Percentiles rank a stretch among this genome's conserved stretches.
These are phyloP conservation scores for Ammodramus savannarum DNA, from an alignment of 2,113 vertebrate species.

Conservation along the genomic window DNA sequence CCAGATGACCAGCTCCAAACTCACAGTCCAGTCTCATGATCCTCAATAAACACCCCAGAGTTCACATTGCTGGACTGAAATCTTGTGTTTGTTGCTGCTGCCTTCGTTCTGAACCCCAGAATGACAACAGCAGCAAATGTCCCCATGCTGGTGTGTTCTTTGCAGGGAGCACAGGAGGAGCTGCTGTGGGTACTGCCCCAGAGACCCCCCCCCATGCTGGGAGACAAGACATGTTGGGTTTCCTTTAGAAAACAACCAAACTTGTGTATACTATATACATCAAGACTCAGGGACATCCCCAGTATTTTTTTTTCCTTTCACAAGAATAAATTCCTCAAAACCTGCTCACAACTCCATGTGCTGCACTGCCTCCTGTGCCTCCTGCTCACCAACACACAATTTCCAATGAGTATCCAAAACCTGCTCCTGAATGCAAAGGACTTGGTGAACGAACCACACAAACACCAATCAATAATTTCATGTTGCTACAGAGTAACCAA, in stretches of 20 bases:
- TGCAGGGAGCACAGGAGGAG: neutral
- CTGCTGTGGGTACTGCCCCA: neutral
- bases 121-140: accelerated
- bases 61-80: accelerated
- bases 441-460: neutral
- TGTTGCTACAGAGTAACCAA: neutral
- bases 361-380: neutral
- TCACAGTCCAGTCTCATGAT: accelerated
- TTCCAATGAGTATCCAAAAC: neutral
- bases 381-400: neutral
- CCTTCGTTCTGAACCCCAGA: accelerated
- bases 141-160: accelerated
- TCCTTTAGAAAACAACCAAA: neutral
- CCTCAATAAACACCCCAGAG: accelerated
- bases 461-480: neutral
- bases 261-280: accelerated
- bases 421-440: neutral
- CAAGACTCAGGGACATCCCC: accelerated
- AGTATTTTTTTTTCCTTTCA: neutral
- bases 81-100: accelerated
- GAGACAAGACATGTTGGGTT: neutral
- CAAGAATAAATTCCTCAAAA: neutral
- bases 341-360: neutral
- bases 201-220: neutral
- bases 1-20: neutral